These are phyloP conservation scores for Phthorimaea operculella DNA, from an alignment of 1,140 invertebrate species.

Conservation along the genomic window DNA sequence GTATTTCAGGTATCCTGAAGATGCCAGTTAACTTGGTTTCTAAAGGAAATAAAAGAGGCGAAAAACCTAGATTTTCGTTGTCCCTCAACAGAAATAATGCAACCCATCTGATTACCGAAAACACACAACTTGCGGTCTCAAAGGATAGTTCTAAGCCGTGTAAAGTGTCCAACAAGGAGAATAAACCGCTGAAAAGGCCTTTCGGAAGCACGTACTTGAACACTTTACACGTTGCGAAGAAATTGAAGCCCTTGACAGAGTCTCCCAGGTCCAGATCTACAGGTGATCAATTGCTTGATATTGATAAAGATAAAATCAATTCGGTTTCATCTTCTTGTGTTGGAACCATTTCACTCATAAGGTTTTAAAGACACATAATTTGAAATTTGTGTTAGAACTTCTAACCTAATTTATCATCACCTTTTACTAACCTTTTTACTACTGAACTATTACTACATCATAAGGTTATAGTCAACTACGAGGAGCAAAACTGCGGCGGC, in stretches of 20 bases:
- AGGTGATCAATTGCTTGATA: not conserved
- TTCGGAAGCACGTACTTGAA: slow-evolving; percentile 45
- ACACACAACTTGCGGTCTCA: slow-evolving; percentile 26
- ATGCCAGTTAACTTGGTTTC: slow-evolving; percentile 63
- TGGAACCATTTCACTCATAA: too few relatives aligned
- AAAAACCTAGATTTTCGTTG: slow-evolving; percentile 56
- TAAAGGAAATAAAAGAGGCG: slow-evolving; percentile 59
- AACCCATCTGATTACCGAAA: slow-evolving; percentile 43
- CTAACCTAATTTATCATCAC: too few relatives aligned
- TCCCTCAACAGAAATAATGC: slow-evolving; percentile 61
- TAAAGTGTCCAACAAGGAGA: slow-evolving; percentile 45
- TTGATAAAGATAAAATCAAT: too few relatives aligned
- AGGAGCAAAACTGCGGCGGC: too few relatives aligned
- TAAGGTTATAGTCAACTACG: too few relatives aligned
- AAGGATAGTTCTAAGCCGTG: slow-evolving; percentile 29
- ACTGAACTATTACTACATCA: too few relatives aligned
- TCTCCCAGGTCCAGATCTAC: slow-evolving; percentile 5
- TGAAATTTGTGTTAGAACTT: too few relatives aligned
- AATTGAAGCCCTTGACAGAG: slow-evolving; percentile 46
- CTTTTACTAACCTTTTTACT: too few relatives aligned
- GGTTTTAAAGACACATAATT: too few relatives aligned
- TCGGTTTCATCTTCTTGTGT: too few relatives aligned
- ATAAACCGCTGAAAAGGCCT: slow-evolving; percentile 50
- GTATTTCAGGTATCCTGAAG: slow-evolving; percentile 63
- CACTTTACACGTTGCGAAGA: slow-evolving; percentile 56